phyloP scores from a whole-genome alignment of 1,140 invertebrate genomes.

The Lucilia sericata region DNA sequence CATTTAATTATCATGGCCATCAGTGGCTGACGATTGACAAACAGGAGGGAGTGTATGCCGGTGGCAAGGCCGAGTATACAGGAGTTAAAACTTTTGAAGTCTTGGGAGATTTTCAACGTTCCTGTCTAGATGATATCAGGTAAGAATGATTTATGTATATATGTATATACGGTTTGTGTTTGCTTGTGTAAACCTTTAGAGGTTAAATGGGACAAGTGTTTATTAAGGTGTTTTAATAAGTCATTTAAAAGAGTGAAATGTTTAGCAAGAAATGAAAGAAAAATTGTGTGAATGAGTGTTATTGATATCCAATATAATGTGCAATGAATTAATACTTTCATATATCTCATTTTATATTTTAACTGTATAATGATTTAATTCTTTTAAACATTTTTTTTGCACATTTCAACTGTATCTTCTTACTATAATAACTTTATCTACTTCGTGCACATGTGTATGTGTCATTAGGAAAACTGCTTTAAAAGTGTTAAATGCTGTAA shows the following conservation, averaged over 20 bases:
- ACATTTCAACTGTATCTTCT: no score
- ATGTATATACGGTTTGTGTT: neutral
- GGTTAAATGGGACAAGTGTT: neutral
- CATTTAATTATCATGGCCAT: constrained; percentile 73
- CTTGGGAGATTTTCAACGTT: constrained; percentile 74
- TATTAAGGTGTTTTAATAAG: neutral
- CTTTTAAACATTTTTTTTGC: no score
- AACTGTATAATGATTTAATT: no score
- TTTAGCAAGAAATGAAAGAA: neutral
- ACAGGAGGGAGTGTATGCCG: constrained; percentile 76
- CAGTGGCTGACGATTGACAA: constrained; percentile 75
- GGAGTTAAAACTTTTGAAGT: constrained; percentile 74
- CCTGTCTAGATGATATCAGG: constrained; percentile 69
- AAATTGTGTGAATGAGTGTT: no score
- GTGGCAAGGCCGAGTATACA: constrained; percentile 76
- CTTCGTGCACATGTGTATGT: no score
- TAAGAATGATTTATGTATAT: constrained; percentile 48
- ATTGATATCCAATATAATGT: no score
- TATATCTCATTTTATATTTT: no score
- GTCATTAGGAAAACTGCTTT: no score
- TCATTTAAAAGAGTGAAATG: neutral
- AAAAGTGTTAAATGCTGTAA: no score
- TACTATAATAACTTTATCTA: no score
- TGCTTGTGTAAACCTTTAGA: neutral
- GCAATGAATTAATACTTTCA: no score